Percentiles rank a stretch among this genome's conserved stretches.
Conservation (phyloP, 2,797 vertebrate genomes). For the Argentina silus region DNA sequence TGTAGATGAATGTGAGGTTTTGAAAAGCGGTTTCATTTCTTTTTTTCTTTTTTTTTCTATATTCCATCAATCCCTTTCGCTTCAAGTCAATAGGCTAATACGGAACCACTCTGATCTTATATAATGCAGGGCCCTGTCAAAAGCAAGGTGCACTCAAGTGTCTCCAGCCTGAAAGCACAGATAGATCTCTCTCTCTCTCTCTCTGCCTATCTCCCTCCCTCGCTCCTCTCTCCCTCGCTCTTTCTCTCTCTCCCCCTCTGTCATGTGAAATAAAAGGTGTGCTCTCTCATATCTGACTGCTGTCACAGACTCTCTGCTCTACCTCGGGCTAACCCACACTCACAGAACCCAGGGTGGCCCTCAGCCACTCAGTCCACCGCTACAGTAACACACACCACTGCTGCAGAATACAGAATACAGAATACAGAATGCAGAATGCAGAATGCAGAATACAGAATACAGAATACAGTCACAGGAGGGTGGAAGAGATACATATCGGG, state of each 20-base stretch:
- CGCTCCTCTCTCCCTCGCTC: neutral
- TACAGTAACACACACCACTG: neutral
- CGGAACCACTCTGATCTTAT: constrained; percentile 52
- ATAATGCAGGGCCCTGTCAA: constrained; percentile 45
- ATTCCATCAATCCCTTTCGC: constrained; percentile 39
- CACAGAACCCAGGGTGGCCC: neutral
- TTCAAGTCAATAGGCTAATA: constrained; percentile 50
- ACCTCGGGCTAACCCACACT: neutral
- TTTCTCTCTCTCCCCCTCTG: constrained; percentile 1
- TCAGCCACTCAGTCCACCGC: neutral
- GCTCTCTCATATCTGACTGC: constrained; percentile 47
- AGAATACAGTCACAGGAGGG: neutral
- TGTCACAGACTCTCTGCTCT: constrained; percentile 37
- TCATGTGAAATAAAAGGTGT: constrained; percentile 49
- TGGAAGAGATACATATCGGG: neutral
- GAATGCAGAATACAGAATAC: neutral
- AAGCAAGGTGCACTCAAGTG: constrained; percentile 37
- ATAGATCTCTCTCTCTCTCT: constrained; percentile 27
- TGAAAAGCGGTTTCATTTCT: neutral
- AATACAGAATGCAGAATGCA: neutral
- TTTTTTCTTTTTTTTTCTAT: constrained; percentile 30
- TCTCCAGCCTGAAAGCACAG: constrained; percentile 42
- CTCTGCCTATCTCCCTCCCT: constrained; percentile 3
- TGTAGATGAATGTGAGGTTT: constrained; percentile 13
- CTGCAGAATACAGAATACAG: neutral